Percentiles rank a stretch among this genome's conserved stretches.
Evolutionary conservation across 2,113 vertebrate genomes (phyloP).

Genomic region (Callaeas wilsoni): DNA sequence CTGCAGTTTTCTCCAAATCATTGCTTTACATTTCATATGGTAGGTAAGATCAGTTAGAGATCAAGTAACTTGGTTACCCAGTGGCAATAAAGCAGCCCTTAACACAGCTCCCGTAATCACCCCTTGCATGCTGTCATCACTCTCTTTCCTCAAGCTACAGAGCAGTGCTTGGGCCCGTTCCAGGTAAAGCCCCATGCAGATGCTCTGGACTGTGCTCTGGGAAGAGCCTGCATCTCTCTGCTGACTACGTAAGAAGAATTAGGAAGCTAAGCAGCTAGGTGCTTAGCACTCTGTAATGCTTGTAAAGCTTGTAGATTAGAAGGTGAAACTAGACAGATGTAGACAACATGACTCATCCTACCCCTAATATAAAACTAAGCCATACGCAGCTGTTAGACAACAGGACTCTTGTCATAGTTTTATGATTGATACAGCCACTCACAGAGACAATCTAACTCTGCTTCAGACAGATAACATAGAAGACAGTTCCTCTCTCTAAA

Average conservation of each 20-base stretch:
- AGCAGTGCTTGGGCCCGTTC: background rate
- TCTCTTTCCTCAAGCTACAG: background rate
- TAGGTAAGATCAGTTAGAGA: background rate
- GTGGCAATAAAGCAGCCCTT: background rate
- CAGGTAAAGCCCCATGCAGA: background rate
- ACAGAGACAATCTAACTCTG: background rate
- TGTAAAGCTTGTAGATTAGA: background rate
- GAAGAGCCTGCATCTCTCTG: background rate
- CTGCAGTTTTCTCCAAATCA: background rate
- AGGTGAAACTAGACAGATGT: background rate
- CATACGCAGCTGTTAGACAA: background rate
- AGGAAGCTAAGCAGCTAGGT: background rate
- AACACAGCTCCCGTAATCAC: background rate
- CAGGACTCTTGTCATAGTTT: background rate
- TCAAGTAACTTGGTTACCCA: background rate
- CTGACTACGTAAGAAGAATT: background rate
- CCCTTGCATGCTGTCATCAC: background rate
- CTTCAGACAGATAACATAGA: background rate
- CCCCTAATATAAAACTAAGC: background rate
- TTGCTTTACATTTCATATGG: background rate
- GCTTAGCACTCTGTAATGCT: background rate
- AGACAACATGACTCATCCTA: background rate
- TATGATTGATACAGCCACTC: background rate
- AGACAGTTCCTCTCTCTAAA: background rate
- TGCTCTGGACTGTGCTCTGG: background rate